Conservation (phyloP, 2,888 invertebrate species). For the Volucella bombylans region DNA sequence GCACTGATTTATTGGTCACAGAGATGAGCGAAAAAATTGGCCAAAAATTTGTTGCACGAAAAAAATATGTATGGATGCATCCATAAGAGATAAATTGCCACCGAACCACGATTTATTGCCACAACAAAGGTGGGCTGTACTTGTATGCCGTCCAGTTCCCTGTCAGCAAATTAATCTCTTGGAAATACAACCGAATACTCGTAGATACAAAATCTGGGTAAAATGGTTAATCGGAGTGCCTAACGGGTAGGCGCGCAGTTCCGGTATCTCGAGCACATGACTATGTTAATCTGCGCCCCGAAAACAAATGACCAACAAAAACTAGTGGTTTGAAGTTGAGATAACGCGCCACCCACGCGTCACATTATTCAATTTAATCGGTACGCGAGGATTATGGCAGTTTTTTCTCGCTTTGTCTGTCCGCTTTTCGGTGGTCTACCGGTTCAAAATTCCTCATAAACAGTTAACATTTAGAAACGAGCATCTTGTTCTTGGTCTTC, state of each 20-base stretch:
- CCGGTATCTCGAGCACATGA: slow-evolving; percentile 52
- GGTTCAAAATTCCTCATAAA: slow-evolving; percentile 39
- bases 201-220: slow-evolving; percentile 13
- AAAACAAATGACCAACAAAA: slow-evolving; percentile 59
- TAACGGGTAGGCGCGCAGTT: slow-evolving; percentile 38
- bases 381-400: slow-evolving; percentile 28
- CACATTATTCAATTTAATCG: slow-evolving; percentile 71
- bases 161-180: slow-evolving; percentile 73
- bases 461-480: slow-evolving; percentile 14
- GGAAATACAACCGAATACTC: slow-evolving; percentile 50
- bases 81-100: slow-evolving; percentile 66
- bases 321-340: slow-evolving; percentile 21
- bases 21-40: slow-evolving; percentile 39
- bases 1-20: slow-evolving; percentile 68
- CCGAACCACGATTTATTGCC: slow-evolving; percentile 57
- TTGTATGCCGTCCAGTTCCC: slow-evolving; percentile 38
- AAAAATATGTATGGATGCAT: slow-evolving; percentile 43
- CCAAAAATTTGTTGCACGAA: slow-evolving; percentile 41
- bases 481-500: neutral
- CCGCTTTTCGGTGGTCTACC: neutral
- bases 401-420: neutral
- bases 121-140: slow-evolving; percentile 49
- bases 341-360: slow-evolving; percentile 69
- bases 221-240: slow-evolving; percentile 43
- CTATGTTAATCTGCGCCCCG: slow-evolving; percentile 44